Evolutionary conservation across 2,888 invertebrate species (phyloP), one percentile per base, ranked within the genome.

Genomic region (Zootermopsis nevadensis): DNA sequence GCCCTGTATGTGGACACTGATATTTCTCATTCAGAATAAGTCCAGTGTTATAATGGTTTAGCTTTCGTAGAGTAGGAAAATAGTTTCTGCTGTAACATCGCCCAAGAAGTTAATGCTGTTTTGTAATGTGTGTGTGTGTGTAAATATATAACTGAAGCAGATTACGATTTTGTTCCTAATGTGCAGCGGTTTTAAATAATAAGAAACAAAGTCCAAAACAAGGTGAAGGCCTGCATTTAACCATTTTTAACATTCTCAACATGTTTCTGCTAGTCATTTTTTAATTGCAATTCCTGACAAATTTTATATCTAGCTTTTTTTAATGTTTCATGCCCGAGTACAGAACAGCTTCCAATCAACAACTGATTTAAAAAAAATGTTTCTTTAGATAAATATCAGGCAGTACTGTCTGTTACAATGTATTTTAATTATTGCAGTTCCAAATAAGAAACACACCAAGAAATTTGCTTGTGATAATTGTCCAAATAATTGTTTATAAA

Each of bases 231-330:
- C 15, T 66, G 79, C 79, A 79, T 66, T 79, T 79, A 79, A 31
- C 55, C n/a, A 77, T 79, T 79, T 76, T 79, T 30, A 66, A 30
- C 48, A 31, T 35, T 79, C 53, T 79, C 27, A 24, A 38, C 22
- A 55, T 55, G n/a, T 79, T 79, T 69, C 66, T 66, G 66, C 79
- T 79, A 79, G 79, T 79, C 79, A 79, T 79, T 79, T 79, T 77
- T 38, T 22, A 38, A 38, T 27, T 60, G 35, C 60, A 79, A 79
- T 79, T n/a, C 38, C 1, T 74, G 42, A 15, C n/a, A 74, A 38
- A 74, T 42, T 74, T 74, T n/a, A 38, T n/a, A 38, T 27, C 4
- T 69, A 19, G 33, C 33, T 0, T 33, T 69, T 60, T 15, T 69
- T n/a, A 69, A 33, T 33, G n/a, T 60, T 22, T 33, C 15, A 22